Percentiles rank a stretch among this genome's conserved stretches.
These are phyloP conservation scores for Theretra japonica DNA, from an alignment of 2,888 invertebrate genomes.

Conservation along the genomic window DNA sequence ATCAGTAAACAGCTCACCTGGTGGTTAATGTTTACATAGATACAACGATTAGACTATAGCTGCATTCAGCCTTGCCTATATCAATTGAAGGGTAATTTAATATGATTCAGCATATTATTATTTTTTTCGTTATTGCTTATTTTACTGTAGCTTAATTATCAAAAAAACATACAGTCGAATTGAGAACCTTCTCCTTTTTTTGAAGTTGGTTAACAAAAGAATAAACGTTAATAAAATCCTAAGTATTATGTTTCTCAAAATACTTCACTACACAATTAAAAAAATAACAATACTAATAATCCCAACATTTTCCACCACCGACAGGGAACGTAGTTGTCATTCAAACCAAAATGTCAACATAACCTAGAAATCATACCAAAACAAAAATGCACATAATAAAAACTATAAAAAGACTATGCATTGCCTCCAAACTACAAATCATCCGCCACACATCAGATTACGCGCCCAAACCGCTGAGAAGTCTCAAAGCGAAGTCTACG, in stretches of 20 bases:
- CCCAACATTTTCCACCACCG: neutral
- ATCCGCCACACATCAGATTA: conserved; percentile 44
- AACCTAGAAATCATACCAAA: neutral
- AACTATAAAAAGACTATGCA: conserved; percentile 25
- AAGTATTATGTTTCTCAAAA: neutral
- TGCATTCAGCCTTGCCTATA: too few relatives aligned
- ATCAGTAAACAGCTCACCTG: too few relatives aligned
- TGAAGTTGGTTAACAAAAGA: too few relatives aligned
- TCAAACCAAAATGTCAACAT: conserved; percentile 13
- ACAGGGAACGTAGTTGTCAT: neutral
- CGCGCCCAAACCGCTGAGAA: conserved; percentile 68
- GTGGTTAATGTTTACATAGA: too few relatives aligned
- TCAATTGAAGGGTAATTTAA: too few relatives aligned
- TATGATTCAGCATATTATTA: too few relatives aligned
- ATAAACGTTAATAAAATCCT: too few relatives aligned
- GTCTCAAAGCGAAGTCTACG: conserved; percentile 72
- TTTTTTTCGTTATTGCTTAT: too few relatives aligned
- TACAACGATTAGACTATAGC: too few relatives aligned
- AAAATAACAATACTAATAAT: neutral
- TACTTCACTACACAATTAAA: neutral
- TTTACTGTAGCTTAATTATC: too few relatives aligned
- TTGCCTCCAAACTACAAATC: conserved; percentile 13
- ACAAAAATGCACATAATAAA: conserved; percentile 29
- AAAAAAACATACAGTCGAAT: too few relatives aligned
- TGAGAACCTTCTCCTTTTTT: too few relatives aligned